These are phyloP conservation scores for Megaceryle alcyon DNA, from an alignment of 2,797 vertebrate species.

Conservation along the genomic window DNA sequence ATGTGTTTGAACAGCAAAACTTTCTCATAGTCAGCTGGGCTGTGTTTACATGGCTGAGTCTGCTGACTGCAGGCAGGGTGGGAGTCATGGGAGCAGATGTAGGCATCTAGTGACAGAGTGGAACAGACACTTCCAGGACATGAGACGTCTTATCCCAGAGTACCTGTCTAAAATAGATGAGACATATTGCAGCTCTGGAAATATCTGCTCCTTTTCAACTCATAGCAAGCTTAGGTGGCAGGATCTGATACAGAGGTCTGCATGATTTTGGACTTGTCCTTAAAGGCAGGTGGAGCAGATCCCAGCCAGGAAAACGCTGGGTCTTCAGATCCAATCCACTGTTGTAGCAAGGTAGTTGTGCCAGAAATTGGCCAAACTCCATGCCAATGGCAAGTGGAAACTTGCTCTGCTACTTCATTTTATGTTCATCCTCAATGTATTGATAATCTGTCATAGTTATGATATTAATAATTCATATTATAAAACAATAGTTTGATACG, in stretches of 20 bases:
- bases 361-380: background rate
- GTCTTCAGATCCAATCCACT: background rate
- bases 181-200: background rate
- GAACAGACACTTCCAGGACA: background rate
- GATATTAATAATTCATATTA: background rate
- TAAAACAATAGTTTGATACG: background rate
- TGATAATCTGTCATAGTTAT: background rate
- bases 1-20: background rate
- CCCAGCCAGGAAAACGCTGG: background rate
- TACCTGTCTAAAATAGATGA: background rate
- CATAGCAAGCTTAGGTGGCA: background rate
- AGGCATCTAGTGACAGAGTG: rapidly evolving
- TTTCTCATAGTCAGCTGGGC: background rate
- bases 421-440: background rate
- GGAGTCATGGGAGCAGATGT: background rate
- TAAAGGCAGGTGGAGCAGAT: background rate
- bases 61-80: background rate
- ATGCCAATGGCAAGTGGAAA: background rate
- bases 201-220: background rate
- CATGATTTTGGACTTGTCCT: background rate
- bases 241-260: background rate
- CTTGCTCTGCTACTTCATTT: background rate
- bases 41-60: background rate
- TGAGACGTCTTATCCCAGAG: background rate
- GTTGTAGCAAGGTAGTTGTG: rapidly evolving